These are phyloP conservation scores for Moxostoma hubbsi DNA, from an alignment of 2,797 vertebrate genomes.

Conservation along the genomic window DNA sequence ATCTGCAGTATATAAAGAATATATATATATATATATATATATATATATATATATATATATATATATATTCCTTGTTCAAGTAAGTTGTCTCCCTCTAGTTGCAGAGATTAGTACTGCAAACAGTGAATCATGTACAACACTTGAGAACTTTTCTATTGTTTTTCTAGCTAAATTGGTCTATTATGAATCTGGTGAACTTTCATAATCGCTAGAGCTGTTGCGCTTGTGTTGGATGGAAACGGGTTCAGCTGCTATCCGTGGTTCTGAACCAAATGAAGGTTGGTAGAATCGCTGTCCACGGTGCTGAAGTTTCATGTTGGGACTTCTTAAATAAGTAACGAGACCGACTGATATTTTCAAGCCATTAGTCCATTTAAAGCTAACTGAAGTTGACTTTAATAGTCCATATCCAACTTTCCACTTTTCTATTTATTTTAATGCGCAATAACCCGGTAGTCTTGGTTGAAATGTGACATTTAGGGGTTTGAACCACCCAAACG, in stretches of 20 bases:
- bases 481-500: neutral
- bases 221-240: neutral
- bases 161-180: too few species aligned
- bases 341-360: neutral
- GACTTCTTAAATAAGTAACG: too few species aligned
- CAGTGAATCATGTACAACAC: neutral
- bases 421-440: too few species aligned
- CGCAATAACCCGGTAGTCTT: neutral
- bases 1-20: neutral
- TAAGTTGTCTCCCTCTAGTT: constrained; percentile 45
- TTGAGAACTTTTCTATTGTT: neutral
- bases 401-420: too few species aligned
- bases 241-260: neutral
- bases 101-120: neutral
- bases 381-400: neutral
- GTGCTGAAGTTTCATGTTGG: neutral
- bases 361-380: neutral
- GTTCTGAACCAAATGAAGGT: neutral
- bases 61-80: neutral
- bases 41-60: too few species aligned
- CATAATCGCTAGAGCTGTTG: neutral
- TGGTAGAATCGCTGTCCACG: neutral
- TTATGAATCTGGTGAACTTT: too few species aligned
- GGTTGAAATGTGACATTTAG: constrained; percentile 24
- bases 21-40: too few species aligned